These are phyloP conservation scores for Bathynomus jamesi DNA, from an alignment of 1,140 invertebrate genomes.

Conservation along the genomic window DNA sequence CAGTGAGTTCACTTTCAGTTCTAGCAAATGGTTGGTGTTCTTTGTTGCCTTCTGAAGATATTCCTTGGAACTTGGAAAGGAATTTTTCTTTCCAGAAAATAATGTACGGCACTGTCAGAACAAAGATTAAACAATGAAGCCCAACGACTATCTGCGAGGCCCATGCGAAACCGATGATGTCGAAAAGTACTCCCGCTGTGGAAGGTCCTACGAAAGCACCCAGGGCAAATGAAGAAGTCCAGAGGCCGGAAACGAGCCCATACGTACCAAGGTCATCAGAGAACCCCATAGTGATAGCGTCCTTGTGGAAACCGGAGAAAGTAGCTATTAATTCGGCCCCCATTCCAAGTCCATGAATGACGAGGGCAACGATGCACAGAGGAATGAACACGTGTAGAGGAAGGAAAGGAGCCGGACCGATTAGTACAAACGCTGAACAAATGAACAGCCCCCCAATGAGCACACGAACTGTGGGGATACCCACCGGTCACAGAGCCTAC, in stretches of 20 bases:
- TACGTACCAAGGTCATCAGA: constrained; percentile 73
- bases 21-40: no score
- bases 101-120: no score
- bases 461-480: constrained; percentile 60
- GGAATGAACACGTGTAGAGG: constrained; percentile 6
- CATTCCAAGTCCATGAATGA: constrained; percentile 70
- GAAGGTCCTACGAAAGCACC: constrained; percentile 75
- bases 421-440: constrained; percentile 56
- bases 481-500: constrained; percentile 65
- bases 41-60: no score
- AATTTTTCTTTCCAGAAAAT: no score
- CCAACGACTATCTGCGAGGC: no score
- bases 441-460: constrained; percentile 56
- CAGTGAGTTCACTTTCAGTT: no score
- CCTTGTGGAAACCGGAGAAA: constrained; percentile 66
- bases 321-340: constrained; percentile 70
- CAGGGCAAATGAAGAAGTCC: constrained; percentile 77
- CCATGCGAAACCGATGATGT: constrained; percentile 61
- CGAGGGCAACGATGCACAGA: constrained; percentile 54
- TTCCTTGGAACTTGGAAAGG: no score
- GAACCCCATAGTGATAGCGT: constrained; percentile 60
- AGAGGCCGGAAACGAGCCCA: constrained; percentile 70
- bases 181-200: constrained; percentile 63
- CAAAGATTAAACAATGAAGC: no score
- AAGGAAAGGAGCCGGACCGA: constrained; percentile 53